Conservation (phyloP, 2,888 invertebrate species). For the Malthinus flaveolus region DNA sequence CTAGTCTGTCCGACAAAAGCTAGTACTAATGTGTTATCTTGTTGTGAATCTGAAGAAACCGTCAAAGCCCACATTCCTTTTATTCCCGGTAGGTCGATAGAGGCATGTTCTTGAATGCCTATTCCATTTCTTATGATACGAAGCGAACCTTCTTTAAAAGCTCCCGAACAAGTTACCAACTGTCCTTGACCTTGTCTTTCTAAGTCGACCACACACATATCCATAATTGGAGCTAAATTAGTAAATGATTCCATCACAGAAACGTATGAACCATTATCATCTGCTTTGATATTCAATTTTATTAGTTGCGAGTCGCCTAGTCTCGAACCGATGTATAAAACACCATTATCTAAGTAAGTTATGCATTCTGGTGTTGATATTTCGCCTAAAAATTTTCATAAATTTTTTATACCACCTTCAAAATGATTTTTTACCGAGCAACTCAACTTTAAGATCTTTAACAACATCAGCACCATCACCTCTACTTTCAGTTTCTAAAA, state of each 20-base stretch:
- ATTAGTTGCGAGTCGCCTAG: slow-evolving; percentile 96
- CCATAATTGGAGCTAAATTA: slow-evolving; percentile 95
- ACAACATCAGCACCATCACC: slow-evolving; percentile 77
- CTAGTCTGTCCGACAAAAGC: slow-evolving; percentile 97
- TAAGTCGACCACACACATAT: slow-evolving; percentile 96
- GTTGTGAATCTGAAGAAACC: slow-evolving; percentile 58
- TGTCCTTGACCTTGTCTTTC: slow-evolving; percentile 97
- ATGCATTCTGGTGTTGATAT: slow-evolving; percentile 96
- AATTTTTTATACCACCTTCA: background rate
- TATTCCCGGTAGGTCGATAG: slow-evolving; percentile 94
- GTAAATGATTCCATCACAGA: slow-evolving; percentile 95
- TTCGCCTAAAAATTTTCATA: slow-evolving; percentile 61
- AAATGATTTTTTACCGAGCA: slow-evolving; percentile 62
- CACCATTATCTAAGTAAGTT: slow-evolving; percentile 97
- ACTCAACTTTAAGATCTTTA: slow-evolving; percentile 91
- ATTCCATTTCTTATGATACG: slow-evolving; percentile 98
- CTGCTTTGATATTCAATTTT: slow-evolving; percentile 80
- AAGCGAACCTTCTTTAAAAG: slow-evolving; percentile 95
- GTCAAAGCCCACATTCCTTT: slow-evolving; percentile 98
- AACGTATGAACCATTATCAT: slow-evolving; percentile 87
- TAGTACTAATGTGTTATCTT: slow-evolving; percentile 89
- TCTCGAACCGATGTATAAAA: slow-evolving; percentile 93
- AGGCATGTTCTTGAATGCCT: slow-evolving; percentile 97
- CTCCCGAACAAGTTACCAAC: slow-evolving; percentile 96
- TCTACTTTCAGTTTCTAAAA: slow-evolving; percentile 83